Evolutionary conservation across 2,888 invertebrate species (phyloP).

Genomic region (Antheraea assamensis): DNA sequence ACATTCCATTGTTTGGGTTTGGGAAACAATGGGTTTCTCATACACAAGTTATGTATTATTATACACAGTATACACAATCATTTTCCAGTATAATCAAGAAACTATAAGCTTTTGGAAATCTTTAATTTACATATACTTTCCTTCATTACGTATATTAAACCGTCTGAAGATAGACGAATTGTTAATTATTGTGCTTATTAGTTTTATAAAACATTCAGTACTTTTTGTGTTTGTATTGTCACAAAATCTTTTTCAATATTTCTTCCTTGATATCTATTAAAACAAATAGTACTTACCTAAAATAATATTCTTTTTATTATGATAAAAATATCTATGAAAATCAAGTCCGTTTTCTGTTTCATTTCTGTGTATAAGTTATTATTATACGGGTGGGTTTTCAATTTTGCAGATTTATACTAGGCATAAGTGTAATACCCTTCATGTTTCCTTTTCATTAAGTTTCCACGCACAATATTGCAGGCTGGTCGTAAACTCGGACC

Average conservation of each 20-base stretch:
- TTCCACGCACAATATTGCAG: conserved; percentile 75
- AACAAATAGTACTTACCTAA: background rate
- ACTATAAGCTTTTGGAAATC: conserved; percentile 57
- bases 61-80: background rate
- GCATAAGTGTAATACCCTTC: conserved; percentile 52
- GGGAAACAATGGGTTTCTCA: too few species aligned
- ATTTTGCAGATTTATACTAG: conserved; percentile 42
- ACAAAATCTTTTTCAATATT: background rate
- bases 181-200: conserved; percentile 67
- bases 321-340: background rate
- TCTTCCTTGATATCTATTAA: background rate
- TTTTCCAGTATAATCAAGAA: background rate
- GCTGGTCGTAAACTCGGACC: conserved; percentile 66
- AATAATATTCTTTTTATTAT: too few species aligned
- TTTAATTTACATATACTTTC: conserved; percentile 76
- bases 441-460: conserved; percentile 75
- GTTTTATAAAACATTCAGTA: too few species aligned
- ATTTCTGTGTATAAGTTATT: background rate
- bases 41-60: too few species aligned
- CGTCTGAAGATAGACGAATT: conserved; percentile 67
- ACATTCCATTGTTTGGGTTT: too few species aligned
- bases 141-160: conserved; percentile 72
- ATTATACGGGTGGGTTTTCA: background rate
- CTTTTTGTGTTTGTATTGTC: too few species aligned
- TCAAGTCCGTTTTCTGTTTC: background rate